These are phyloP conservation scores for Tyrannus savana DNA, from an alignment of 2,113 vertebrate genomes.

Conservation along the genomic window DNA sequence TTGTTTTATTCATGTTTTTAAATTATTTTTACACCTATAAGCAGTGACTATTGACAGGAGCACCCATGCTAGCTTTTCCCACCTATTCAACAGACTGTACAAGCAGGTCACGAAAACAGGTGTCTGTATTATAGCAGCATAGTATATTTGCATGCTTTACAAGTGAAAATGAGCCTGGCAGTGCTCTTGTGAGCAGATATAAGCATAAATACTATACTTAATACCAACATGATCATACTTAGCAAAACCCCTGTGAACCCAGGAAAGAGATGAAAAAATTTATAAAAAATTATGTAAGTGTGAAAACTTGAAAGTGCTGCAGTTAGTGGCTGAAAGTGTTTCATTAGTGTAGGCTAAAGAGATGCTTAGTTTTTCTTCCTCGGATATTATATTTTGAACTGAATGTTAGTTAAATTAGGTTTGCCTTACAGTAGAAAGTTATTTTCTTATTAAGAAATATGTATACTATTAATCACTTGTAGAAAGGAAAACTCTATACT, in stretches of 20 bases:
- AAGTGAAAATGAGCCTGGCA: neutral
- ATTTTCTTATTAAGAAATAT: neutral
- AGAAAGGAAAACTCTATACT: neutral
- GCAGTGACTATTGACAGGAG: neutral
- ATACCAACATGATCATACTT: neutral
- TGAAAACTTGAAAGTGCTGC: neutral
- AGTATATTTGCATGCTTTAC: neutral
- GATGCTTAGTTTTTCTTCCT: neutral
- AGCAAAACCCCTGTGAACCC: neutral
- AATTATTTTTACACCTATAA: neutral
- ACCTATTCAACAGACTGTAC: neutral
- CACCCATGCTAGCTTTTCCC: neutral
- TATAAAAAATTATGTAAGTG: neutral
- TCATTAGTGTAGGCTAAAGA: neutral
- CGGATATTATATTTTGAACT: neutral
- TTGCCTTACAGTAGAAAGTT: neutral
- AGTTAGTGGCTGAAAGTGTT: neutral
- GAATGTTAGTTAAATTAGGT: neutral
- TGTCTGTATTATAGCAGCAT: neutral
- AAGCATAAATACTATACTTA: neutral
- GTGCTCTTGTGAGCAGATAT: neutral
- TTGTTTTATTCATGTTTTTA: neutral
- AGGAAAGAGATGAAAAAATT: neutral
- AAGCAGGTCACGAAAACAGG: neutral
- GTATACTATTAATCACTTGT: neutral